A percentile compares a stretch with the other conserved stretches of the same genome.
These are phyloP conservation scores for Girardinus metallicus DNA, from an alignment of 2,797 vertebrate genomes.

Conservation along the genomic window DNA sequence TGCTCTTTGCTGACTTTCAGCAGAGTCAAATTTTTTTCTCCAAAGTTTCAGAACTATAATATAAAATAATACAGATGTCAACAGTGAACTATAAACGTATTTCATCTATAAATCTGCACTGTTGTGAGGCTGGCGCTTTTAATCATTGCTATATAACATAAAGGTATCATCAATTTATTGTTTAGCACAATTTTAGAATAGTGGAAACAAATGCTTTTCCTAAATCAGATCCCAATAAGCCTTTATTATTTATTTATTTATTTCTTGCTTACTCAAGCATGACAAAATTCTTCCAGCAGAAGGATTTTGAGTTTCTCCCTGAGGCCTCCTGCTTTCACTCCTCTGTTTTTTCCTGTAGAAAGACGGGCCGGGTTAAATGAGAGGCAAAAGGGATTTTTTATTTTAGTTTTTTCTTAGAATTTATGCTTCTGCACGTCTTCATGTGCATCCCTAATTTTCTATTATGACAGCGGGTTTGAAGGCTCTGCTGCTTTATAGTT, in stretches of 20 bases:
- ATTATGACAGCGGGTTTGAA: slow-evolving; percentile 15
- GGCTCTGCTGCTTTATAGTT: slow-evolving; percentile 41
- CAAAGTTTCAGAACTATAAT: slow-evolving; percentile 28
- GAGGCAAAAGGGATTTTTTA: slow-evolving; percentile 31
- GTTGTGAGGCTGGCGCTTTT: not conserved
- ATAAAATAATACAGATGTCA: not conserved
- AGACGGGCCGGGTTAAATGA: slow-evolving; percentile 27
- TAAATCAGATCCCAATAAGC: slow-evolving; percentile 20
- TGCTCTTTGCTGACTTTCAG: slow-evolving; percentile 35
- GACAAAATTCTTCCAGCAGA: slow-evolving; percentile 13
- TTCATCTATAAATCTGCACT: not conserved
- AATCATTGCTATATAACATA: not conserved
- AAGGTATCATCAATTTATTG: not conserved
- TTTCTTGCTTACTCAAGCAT: slow-evolving; percentile 8
- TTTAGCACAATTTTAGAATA: not conserved
- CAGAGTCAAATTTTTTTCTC: slow-evolving; percentile 8
- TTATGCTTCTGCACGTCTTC: slow-evolving; percentile 36
- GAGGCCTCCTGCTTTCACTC: slow-evolving; percentile 13
- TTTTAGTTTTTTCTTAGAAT: slow-evolving; percentile 15
- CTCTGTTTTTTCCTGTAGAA: slow-evolving; percentile 26
- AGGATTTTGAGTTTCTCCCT: slow-evolving; percentile 5
- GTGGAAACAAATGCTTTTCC: not conserved
- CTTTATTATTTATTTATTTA: not conserved
- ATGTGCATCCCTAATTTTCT: slow-evolving; percentile 2
- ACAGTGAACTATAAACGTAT: not conserved